Evolutionary conservation across 2,888 invertebrate genomes (phyloP).

Genomic region (Pegoplata infirma): DNA sequence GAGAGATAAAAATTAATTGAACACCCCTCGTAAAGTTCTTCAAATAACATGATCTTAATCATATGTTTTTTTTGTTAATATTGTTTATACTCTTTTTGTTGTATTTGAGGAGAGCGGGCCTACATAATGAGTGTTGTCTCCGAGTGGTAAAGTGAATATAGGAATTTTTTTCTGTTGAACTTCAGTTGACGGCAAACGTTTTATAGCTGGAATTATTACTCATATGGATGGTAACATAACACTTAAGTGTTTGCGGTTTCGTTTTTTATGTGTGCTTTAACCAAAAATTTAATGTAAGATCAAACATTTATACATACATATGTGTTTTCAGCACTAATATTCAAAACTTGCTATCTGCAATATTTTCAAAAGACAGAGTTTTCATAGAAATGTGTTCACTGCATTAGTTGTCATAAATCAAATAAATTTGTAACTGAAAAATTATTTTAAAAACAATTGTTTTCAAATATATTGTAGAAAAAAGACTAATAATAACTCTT

Average conservation of each 20-base stretch:
- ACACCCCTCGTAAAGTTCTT: not conserved
- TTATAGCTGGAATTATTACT: slow-evolving; percentile 5
- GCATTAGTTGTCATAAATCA: no score
- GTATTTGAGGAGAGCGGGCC: not conserved
- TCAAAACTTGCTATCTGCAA: no score
- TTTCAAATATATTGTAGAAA: no score
- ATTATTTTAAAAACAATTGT: no score
- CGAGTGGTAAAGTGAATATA: not conserved
- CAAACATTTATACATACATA: no score
- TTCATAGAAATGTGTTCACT: no score
- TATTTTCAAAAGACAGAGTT: no score
- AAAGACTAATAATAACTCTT: no score
- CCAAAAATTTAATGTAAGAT: not conserved
- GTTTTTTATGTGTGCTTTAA: not conserved
- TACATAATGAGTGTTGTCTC: slow-evolving; percentile 2
- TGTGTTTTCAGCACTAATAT: no score
- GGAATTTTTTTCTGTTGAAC: not conserved
- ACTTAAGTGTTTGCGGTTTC: not conserved
- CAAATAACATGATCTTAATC: not conserved
- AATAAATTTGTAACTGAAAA: no score
- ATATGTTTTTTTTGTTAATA: not conserved
- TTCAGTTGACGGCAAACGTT: not conserved
- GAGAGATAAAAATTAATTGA: no score
- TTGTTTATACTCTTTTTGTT: not conserved
- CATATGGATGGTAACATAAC: not conserved